Percentiles rank a stretch among this genome's conserved stretches.
These are phyloP conservation scores for Amorpha juglandis DNA, from an alignment of 2,888 invertebrate species.

Conservation along the genomic window DNA sequence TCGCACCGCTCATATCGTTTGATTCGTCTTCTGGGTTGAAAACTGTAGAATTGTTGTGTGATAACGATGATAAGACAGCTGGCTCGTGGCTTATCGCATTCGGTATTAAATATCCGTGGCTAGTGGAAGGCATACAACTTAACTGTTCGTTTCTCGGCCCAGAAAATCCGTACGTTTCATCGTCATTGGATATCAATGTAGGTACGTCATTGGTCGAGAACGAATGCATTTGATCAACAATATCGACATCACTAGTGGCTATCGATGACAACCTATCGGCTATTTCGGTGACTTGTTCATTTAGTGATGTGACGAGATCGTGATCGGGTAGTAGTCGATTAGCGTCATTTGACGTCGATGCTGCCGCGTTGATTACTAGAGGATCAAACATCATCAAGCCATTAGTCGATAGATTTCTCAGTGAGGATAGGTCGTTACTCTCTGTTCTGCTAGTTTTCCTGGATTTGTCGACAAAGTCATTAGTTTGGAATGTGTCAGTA, in stretches of 20 bases:
- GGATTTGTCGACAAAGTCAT: conserved; percentile 46
- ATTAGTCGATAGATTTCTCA: conserved; percentile 76
- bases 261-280: conserved; percentile 77
- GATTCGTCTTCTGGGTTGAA: conserved; percentile 73
- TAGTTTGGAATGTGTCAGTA: conserved; percentile 65
- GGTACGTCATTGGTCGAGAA: conserved; percentile 78
- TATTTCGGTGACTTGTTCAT: conserved; percentile 80
- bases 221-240: conserved; percentile 72
- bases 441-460: conserved; percentile 72
- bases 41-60: conserved; percentile 76
- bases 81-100: conserved; percentile 85
- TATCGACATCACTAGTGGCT: conserved; percentile 65
- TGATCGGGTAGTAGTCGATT: conserved; percentile 73
- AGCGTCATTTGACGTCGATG: conserved; percentile 58
- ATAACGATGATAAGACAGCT: conserved; percentile 79
- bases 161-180: conserved; percentile 55
- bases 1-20: conserved; percentile 52
- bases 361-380: conserved; percentile 72
- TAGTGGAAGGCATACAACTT: conserved; percentile 85
- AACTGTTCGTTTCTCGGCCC: conserved; percentile 72
- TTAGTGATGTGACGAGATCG: conserved; percentile 76
- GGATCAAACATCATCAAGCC: conserved; percentile 82
- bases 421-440: conserved; percentile 63
- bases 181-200: conserved; percentile 63
- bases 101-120: conserved; percentile 86